Evolutionary conservation across 2,888 invertebrate species (phyloP), one percentile per base, ranked within the genome.

Genomic region (Chrysotoxum bicinctum): DNA sequence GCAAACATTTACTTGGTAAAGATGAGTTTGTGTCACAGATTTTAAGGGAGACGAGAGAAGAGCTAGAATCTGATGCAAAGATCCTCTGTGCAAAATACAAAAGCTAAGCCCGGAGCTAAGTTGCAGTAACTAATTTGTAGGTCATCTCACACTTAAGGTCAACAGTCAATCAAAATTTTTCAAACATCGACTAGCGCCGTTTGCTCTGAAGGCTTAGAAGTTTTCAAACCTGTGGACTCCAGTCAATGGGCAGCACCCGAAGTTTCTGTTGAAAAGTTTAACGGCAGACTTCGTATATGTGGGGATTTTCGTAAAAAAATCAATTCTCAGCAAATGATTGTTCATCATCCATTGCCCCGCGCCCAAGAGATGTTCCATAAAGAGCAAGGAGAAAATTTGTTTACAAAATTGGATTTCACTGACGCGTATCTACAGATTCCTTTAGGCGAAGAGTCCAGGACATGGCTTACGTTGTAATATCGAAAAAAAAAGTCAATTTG

Each of bases 191-290:
- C 80, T 76, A 8, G 74, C 88, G 58, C 81, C 88, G 0, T 87
- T 78, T 26, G 78, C 75, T 3, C 37, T 69, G 45, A 58, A 72
- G 26, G 73, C 10, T 43, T 48, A 32, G 56, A 21, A 21, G 37
- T 68, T 12, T 43, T 73, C 19, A 19, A 32, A 19, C 69, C 60
- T n/a, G 64, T 72, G 4, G 58, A 64, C 19, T 21, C 26, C 1
- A 70, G 68, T 48, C n/a, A n/a, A 43, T 43, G 40, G 40, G 40
- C 40, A 43, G 40, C 45, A 45, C 45, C 45, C 45, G 19, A 91
- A 1, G 90, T 90, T 3, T 88, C 89, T 0, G 88, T 91, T 0
- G 72, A 89, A 1, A 91, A 91, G 74, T 78, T 72, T 3, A 88
- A 90, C 75, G 90, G 89, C 30, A 40, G 16, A 14, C 19, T 86